Evolutionary conservation across 1,140 invertebrate genomes (phyloP).

Genomic region (Mycetomoellerius zeteki): DNA sequence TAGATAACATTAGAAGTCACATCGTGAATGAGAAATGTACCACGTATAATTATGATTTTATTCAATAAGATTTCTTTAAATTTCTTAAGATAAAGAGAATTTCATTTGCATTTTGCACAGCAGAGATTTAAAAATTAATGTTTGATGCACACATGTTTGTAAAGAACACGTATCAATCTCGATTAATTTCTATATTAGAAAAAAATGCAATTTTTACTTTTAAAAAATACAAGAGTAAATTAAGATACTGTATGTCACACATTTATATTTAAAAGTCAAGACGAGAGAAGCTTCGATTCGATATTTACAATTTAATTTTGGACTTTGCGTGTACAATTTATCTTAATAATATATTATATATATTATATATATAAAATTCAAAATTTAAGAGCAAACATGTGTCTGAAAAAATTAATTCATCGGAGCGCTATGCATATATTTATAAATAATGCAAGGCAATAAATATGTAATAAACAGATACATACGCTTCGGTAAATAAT

Average conservation of each 20-base stretch:
- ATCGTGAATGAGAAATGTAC: conserved; percentile 24
- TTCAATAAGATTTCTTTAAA: conserved; percentile 31
- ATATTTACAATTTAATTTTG: conserved; percentile 8
- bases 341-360: conserved; percentile 8
- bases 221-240: not conserved
- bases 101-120: conserved; percentile 21
- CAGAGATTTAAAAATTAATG: conserved; percentile 53
- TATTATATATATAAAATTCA: conserved; percentile 23
- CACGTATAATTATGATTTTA: conserved; percentile 52
- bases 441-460: conserved; percentile 48
- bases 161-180: conserved; percentile 42
- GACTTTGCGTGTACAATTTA: not conserved
- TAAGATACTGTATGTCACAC: conserved; percentile 7
- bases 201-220: conserved; percentile 23
- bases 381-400: conserved; percentile 40
- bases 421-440: conserved; percentile 26
- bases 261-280: conserved; percentile 5
- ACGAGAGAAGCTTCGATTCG: conserved; percentile 3
- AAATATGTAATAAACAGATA: conserved; percentile 58
- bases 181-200: conserved; percentile 28
- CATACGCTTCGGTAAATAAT: conserved; percentile 25
- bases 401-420: conserved; percentile 33
- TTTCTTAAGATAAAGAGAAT: not conserved
- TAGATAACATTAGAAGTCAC: not conserved
- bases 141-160: conserved; percentile 40